phyloP scores from a whole-genome alignment of 2,888 invertebrate species.

The Nephrotoma flavescens region DNA sequence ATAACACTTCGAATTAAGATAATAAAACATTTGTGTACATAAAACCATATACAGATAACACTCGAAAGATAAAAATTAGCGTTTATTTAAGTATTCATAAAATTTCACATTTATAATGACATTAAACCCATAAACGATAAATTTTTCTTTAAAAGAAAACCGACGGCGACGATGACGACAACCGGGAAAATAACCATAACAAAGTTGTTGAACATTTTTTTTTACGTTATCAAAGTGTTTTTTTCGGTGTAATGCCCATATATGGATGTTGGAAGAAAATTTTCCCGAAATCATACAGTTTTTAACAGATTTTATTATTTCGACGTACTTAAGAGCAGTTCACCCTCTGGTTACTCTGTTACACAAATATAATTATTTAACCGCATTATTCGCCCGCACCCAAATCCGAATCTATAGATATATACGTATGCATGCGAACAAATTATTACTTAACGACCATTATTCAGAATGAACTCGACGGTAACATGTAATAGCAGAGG shows the following conservation, averaged over 20 bases:
- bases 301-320: neutral
- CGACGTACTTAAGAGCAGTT: neutral
- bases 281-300: neutral
- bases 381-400: no score
- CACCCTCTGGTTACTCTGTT: no score
- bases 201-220: neutral
- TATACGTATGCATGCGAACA: no score
- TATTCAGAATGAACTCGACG: neutral
- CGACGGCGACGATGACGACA: neutral
- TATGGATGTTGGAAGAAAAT: neutral
- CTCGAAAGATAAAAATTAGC: neutral
- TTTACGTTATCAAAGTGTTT: neutral
- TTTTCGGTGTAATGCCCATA: no score
- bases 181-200: neutral
- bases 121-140: neutral
- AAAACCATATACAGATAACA: neutral
- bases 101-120: neutral
- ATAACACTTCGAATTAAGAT: neutral
- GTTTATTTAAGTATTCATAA: neutral
- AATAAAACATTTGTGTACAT: neutral
- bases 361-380: neutral
- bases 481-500: neutral
- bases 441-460: neutral
- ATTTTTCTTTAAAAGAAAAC: neutral
- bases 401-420: no score